Conservation (phyloP, 1,140 invertebrate species). For the Acromyrmex heyeri region DNA sequence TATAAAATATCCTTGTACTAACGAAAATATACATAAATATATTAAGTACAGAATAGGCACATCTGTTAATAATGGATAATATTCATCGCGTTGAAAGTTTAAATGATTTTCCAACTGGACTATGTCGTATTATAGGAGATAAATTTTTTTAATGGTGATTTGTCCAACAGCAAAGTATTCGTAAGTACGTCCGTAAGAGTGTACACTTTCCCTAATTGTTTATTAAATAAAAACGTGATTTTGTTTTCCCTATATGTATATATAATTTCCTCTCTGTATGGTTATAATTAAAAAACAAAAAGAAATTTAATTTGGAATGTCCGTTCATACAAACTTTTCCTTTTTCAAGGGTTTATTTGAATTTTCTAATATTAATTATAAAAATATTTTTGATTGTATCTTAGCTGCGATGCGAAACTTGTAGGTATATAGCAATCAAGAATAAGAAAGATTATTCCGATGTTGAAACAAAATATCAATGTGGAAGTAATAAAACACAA, state of each 20-base stretch:
- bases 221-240: neutral
- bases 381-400: slow-evolving; percentile 22
- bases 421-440: neutral
- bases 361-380: slow-evolving; percentile 29
- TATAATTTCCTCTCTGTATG: neutral
- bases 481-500: neutral
- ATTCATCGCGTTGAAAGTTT: neutral
- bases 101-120: neutral
- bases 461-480: neutral
- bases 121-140: neutral
- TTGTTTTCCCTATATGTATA: neutral
- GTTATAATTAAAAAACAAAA: slow-evolving; percentile 21
- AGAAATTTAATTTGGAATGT: neutral
- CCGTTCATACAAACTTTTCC: neutral
- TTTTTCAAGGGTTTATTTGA: neutral
- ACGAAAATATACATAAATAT: neutral
- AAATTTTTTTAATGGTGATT: slow-evolving; percentile 1
- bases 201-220: neutral
- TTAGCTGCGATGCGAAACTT: neutral
- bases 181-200: neutral
- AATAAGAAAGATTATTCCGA: neutral
- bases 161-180: neutral
- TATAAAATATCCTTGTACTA: slow-evolving; percentile 1
- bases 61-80: neutral
- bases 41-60: neutral